Base-by-base conservation (phyloP, 2,888 invertebrate genomes). In the Azorinus chamasolen region DNA sequence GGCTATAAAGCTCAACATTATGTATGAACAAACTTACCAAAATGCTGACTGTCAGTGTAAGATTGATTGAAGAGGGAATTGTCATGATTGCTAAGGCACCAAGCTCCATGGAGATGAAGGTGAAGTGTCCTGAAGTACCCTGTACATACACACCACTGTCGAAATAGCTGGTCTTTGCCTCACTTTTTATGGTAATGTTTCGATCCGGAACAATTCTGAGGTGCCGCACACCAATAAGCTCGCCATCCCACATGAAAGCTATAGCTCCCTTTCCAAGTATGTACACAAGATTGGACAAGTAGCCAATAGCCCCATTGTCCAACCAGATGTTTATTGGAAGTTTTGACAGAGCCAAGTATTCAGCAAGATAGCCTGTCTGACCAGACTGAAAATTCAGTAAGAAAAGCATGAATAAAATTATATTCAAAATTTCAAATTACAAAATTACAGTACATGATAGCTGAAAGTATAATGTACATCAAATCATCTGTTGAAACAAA, bases 241-340 rank as follows among this genome's bases (percentile, higher is more conserved):
- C 89, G 18, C 87, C 87, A 68, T 87, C 78, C 88, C 88, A 89
- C 45, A 78, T 74, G 16, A 89, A 77, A 18, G 89, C 89, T 18
- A 87, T 83, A 57, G 88, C 83, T 46, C 89, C 89, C 12, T 51
- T 50, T 10, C 89, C 89, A 10, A 89, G 74, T 22, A 89, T 87
- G 59, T 89, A 88, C 24, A 88, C 82, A 1, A 86, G 65, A 1
- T 83, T 76, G 1, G 88, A 86, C n/a, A 89, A 75, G 64, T 79
- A 87, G 8, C 78, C 83, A 16, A 54, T 62, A 1, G 84, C 78
- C 0, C 85, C 86, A 14, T 76, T 78, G 59, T 85, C 87, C 1
- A 89, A 71, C 88, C 87, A 89, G 18, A 89, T 66, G 64, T 88
- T 88, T 37, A 84, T 69, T 0, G 86, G 85, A 1, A 80, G 70